A percentile compares a stretch with the other conserved stretches of the same genome.
Evolutionary conservation across 2,113 vertebrate genomes (phyloP).

Genomic region (Excalfactoria chinensis): DNA sequence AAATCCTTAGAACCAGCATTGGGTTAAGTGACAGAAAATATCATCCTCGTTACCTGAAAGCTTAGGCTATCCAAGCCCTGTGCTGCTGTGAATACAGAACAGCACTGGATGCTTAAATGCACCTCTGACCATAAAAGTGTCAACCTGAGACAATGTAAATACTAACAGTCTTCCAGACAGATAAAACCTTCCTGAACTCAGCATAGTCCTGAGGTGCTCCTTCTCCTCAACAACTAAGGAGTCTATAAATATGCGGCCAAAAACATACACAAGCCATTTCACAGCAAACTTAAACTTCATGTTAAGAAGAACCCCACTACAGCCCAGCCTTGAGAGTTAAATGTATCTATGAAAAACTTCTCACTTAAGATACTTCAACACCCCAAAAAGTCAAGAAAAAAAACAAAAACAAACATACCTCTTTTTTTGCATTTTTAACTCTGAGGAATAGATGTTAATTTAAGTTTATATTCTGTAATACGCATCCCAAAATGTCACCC

Average conservation of each 20-base stretch:
- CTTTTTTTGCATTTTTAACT: not conserved
- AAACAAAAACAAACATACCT: no score
- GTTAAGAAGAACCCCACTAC: not conserved
- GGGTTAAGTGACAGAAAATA: not conserved
- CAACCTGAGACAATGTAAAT: not conserved
- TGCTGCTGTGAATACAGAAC: not conserved
- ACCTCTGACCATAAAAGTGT: no score
- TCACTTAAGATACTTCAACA: not conserved
- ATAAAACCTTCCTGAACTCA: not conserved
- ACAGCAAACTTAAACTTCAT: not conserved
- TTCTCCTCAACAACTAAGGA: not conserved
- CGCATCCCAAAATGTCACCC: not conserved
- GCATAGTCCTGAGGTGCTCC: not conserved
- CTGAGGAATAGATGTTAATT: not conserved
- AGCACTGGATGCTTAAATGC: not conserved
- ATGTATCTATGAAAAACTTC: accelerated
- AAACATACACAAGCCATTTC: not conserved
- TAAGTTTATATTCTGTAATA: not conserved
- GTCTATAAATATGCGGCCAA: not conserved
- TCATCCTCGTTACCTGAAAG: not conserved
- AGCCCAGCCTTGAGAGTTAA: not conserved
- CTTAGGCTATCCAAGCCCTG: not conserved
- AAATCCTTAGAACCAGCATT: not conserved
- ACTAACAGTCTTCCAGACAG: not conserved
- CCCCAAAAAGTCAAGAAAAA: not conserved